phyloP scores from a whole-genome alignment of 2,797 vertebrate genomes.

The Spea hammondii region DNA sequence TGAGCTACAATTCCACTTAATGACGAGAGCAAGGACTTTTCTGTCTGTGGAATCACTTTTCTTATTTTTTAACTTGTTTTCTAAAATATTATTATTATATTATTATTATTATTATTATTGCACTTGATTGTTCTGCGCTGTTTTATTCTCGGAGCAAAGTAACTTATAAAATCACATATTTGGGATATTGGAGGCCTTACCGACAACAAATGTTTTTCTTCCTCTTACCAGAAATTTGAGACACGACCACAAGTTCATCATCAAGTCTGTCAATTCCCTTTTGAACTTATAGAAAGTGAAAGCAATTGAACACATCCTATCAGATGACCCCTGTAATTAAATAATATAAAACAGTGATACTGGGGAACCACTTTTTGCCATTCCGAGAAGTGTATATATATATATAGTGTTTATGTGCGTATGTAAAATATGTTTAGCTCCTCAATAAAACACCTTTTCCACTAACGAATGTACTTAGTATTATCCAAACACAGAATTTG shows the following conservation, averaged over 20 bases:
- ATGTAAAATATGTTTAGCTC: no score
- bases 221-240: neutral
- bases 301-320: no score
- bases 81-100: neutral
- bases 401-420: no score
- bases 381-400: no score
- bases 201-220: neutral
- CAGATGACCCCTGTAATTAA: no score
- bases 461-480: no score
- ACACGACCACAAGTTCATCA: neutral
- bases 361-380: no score
- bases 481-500: no score
- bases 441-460: no score
- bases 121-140: neutral
- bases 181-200: neutral
- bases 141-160: neutral
- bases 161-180: neutral
- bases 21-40: neutral
- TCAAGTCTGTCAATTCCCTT: neutral
- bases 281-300: no score
- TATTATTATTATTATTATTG: neutral
- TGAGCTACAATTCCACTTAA: neutral
- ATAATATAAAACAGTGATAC: no score
- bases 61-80: neutral
- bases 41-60: neutral